phyloP scores from a whole-genome alignment of 2,888 invertebrate species.

The Erpobdella octoculata region DNA sequence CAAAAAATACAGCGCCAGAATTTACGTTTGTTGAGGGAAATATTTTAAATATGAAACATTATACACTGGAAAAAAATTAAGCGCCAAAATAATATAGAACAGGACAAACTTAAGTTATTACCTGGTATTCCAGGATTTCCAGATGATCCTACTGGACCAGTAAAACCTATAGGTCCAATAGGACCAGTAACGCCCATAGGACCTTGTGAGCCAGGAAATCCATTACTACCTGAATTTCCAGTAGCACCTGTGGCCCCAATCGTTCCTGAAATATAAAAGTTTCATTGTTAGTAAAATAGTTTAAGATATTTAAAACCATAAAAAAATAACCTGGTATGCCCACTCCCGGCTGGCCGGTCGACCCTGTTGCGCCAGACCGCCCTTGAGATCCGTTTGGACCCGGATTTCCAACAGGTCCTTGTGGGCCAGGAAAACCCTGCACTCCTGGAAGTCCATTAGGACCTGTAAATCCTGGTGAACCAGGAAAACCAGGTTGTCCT shows the following conservation, averaged over 20 bases:
- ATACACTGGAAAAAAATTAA: no score
- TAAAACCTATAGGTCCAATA: not conserved
- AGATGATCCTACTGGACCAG: not conserved
- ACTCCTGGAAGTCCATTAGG: constrained; percentile 14
- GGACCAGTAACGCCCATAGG: not conserved
- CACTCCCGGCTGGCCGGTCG: not conserved
- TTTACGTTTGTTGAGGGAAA: no score
- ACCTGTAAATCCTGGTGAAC: not conserved
- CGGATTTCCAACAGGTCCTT: constrained; percentile 16
- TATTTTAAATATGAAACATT: no score
- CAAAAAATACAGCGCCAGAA: no score
- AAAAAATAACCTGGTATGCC: constrained; percentile 4
- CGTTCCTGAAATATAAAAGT: not conserved
- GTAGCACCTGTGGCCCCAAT: constrained; percentile 2
- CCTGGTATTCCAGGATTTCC: constrained; percentile 13
- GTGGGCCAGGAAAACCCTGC: constrained; percentile 11
- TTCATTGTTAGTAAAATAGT: not conserved
- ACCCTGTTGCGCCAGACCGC: constrained; percentile 18
- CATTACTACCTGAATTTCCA: constrained; percentile 3
- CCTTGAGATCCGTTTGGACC: constrained; percentile 19
- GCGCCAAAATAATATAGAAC: no score
- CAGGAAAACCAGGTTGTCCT: not conserved
- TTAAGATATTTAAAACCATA: not conserved
- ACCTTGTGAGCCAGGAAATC: constrained; percentile 3
- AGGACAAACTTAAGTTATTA: not conserved